phyloP scores from a whole-genome alignment of 2,888 invertebrate species.

The Epinotia ramella region DNA sequence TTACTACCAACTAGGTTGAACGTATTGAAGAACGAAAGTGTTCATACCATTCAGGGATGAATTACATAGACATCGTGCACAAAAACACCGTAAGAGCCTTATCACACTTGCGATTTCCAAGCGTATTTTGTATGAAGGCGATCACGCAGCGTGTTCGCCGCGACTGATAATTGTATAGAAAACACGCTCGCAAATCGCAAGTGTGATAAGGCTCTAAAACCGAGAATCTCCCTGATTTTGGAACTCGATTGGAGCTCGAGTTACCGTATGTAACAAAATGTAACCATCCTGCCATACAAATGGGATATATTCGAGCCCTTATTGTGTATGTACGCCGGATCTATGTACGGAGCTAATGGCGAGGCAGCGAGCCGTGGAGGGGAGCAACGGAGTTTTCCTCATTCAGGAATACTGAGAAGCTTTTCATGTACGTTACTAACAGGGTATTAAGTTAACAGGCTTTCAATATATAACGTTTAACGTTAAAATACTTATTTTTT shows the following conservation, averaged over 20 bases:
- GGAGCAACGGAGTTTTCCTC: conserved; percentile 9
- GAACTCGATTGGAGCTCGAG: neutral
- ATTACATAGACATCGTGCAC: neutral
- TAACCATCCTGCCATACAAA: neutral
- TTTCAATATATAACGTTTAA: no score
- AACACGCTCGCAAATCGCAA: no score
- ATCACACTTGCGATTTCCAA: no score
- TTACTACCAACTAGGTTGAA: no score
- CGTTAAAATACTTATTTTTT: no score
- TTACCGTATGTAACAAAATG: neutral
- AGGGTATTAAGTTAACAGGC: neutral
- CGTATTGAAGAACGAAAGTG: no score
- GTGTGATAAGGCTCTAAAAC: no score
- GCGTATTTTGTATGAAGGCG: no score
- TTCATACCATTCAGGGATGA: neutral
- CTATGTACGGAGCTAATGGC: conserved; percentile 12
- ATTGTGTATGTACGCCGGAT: conserved; percentile 8
- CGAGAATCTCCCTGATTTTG: neutral
- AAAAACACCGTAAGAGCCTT: neutral
- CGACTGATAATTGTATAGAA: no score
- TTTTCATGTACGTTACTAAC: neutral
- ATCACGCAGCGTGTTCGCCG: no score
- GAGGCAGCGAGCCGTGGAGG: conserved; percentile 1
- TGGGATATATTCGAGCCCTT: neutral
- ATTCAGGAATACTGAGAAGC: neutral